Conservation (phyloP, 2,113 vertebrate species). For the Falco punctatus region DNA sequence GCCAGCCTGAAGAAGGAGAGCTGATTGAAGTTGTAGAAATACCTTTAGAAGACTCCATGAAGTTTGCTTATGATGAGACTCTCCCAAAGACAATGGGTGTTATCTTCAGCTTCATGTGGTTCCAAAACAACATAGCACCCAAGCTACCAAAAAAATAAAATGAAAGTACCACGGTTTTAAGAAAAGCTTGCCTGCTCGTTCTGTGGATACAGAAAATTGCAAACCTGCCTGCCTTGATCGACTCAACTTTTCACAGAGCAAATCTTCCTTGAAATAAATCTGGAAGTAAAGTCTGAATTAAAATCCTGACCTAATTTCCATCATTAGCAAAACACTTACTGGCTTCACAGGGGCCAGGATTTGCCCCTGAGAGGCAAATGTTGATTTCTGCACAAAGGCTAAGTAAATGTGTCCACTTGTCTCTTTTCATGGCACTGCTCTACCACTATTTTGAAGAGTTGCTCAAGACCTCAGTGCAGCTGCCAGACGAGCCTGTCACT, state of each 20-base stretch:
- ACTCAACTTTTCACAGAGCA: background rate
- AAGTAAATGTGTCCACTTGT: background rate
- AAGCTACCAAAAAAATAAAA: slow-evolving; percentile 56
- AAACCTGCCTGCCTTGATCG: background rate
- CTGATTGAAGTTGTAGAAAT: slow-evolving; percentile 89
- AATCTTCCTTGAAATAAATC: background rate
- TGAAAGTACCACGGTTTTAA: background rate
- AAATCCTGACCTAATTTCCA: background rate
- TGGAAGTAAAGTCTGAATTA: background rate
- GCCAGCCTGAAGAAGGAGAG: slow-evolving; percentile 84
- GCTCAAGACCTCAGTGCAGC: background rate
- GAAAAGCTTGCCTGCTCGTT: background rate
- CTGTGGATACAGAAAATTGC: background rate
- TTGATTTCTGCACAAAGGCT: background rate
- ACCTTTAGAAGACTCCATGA: slow-evolving; percentile 87
- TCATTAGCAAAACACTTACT: background rate
- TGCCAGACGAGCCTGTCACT: background rate
- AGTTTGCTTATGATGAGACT: slow-evolving; percentile 86
- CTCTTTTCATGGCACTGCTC: background rate
- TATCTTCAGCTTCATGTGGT: slow-evolving; percentile 91
- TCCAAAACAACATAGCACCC: slow-evolving; percentile 87
- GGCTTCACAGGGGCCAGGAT: background rate
- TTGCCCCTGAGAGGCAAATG: background rate
- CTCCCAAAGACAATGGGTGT: slow-evolving; percentile 88
- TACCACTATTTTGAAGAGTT: background rate